A percentile compares a stretch with the other conserved stretches of the same genome.
Evolutionary conservation across 2,113 vertebrate genomes (phyloP).

Genomic region (Gulo gulo): DNA sequence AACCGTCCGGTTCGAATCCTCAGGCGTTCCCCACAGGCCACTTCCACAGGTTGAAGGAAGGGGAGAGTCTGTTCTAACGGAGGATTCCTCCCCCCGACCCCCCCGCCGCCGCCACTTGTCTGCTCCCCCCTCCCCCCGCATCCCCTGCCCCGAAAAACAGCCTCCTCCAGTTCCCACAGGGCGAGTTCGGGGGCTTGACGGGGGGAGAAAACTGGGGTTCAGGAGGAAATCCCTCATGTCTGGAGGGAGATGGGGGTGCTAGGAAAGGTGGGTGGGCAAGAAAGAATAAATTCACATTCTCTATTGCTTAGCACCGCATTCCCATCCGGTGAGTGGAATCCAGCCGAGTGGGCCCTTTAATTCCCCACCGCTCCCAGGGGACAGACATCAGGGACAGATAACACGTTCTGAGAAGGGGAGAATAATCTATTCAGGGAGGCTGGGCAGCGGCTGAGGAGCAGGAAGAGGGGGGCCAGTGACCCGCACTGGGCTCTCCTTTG

Average conservation of each 20-base stretch:
- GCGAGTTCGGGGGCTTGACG: neutral
- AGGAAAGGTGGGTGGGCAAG: conserved; percentile 35
- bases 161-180: neutral
- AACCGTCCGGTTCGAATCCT: neutral
- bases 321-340: conserved; percentile 76
- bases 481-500: neutral
- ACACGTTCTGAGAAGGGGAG: conserved; percentile 16
- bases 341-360: conserved; percentile 78
- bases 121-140: neutral
- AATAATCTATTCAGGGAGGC: neutral
- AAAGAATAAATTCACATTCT: conserved; percentile 76
- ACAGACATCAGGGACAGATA: conserved; percentile 24
- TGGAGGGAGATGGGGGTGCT: conserved; percentile 29
- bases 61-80: neutral
- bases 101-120: neutral
- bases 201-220: conserved; percentile 17
- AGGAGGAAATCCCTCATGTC: conserved; percentile 66
- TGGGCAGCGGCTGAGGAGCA: neutral
- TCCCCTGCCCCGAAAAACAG: neutral
- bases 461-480: neutral
- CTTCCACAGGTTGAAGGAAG: neutral
- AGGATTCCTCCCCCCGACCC: too few relatives aligned
- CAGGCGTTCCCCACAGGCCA: neutral
- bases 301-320: conserved; percentile 77
- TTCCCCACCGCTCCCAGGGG: conserved; percentile 53